These are phyloP conservation scores for Hippasteria phrygiana DNA, from an alignment of 53 echinoderm and acorn worm species.

Conservation along the genomic window DNA sequence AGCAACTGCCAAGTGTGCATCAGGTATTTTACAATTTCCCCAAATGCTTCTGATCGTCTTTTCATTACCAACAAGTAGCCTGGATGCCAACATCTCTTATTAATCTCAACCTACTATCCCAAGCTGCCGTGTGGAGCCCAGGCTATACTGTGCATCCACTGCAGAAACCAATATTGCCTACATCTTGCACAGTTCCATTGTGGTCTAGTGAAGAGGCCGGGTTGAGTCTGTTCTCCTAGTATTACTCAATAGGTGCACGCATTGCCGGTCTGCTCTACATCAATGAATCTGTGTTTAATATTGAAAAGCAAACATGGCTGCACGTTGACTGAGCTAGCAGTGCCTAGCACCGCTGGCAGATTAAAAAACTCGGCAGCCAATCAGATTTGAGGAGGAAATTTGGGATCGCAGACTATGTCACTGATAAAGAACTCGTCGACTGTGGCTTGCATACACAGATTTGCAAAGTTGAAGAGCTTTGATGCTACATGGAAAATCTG, in stretches of 20 bases:
- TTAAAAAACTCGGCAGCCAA: conserved; percentile 39
- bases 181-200: conserved; percentile 5
- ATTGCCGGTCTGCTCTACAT: neutral
- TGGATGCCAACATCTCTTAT: neutral
- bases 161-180: conserved; percentile 22
- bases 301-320: conserved; percentile 28
- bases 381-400: neutral
- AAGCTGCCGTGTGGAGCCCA: neutral
- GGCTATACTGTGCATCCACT: neutral
- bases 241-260: conserved; percentile 30
- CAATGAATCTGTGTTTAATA: conserved; percentile 1
- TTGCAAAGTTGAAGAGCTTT: neutral
- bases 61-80: conserved; percentile 2
- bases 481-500: neutral
- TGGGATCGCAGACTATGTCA: neutral
- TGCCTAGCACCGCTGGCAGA: neutral
- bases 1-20: neutral
- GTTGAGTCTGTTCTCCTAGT: neutral
- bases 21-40: neutral
- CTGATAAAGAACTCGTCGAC: neutral
- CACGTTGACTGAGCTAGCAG: neutral
- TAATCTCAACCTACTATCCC: neutral
- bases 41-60: neutral
- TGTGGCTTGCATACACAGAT: neutral
- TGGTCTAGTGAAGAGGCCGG: neutral